phyloP scores from a whole-genome alignment of 2,888 invertebrate genomes.

The Polia nebulosa region DNA sequence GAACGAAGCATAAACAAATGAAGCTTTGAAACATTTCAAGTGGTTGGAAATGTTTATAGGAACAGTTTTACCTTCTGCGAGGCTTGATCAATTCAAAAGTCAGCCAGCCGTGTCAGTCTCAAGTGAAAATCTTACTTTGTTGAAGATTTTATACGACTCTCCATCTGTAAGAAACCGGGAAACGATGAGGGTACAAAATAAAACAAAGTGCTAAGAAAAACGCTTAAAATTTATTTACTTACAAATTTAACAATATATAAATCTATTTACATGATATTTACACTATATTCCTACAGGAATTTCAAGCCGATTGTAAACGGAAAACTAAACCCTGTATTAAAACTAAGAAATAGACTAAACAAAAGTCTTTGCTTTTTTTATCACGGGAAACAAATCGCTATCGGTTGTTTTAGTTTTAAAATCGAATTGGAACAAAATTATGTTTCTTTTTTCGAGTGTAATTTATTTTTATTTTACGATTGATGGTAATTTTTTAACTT shows the following conservation, averaged over 20 bases:
- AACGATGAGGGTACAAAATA: conserved; percentile 52
- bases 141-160: neutral
- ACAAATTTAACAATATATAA: too few relatives aligned
- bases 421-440: conserved; percentile 27
- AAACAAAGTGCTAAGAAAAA: conserved; percentile 62
- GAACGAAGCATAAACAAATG: too few relatives aligned
- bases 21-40: too few relatives aligned
- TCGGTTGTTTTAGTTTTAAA: conserved; percentile 7
- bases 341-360: conserved; percentile 1
- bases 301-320: conserved; percentile 3
- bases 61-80: too few relatives aligned
- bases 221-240: conserved; percentile 72
- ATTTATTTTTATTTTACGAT: conserved; percentile 7
- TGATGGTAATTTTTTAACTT: neutral
- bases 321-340: conserved; percentile 15
- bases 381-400: neutral
- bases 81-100: neutral
- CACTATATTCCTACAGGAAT: conserved; percentile 44
- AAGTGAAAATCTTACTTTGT: neutral
- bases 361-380: neutral
- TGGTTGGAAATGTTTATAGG: too few relatives aligned
- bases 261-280: conserved; percentile 70
- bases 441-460: conserved; percentile 43
- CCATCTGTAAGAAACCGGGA: too few relatives aligned
- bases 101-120: neutral